Evolutionary conservation across 2,888 invertebrate species (phyloP), one percentile per base, ranked within the genome.

Genomic region (Rotaria sp.): DNA sequence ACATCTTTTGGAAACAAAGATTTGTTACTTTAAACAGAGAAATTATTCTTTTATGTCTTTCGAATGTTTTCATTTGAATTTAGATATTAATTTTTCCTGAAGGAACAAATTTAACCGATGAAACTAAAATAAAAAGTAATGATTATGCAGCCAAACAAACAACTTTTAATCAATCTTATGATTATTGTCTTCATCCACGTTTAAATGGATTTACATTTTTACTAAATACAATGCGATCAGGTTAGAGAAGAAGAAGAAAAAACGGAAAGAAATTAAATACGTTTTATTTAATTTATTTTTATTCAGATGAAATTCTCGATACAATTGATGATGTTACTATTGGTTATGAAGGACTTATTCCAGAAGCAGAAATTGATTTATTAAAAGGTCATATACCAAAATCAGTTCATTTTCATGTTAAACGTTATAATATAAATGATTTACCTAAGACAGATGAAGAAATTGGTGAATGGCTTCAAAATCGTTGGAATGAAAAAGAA

Each of bases 21-120:
- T 45, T 45, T 45, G 13, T 13, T 45, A 45, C 45, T 45, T 10
- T 15, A 15, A 50, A 15, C 48, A 50, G 18, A 50, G 48, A 50
- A 50, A 59, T 50, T 59, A 21, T 84, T 0, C 55, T 26, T 0
- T 18, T 35, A 24, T 84, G 48, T 45, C 35, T 45, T 30, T 41
- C 0, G 3, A 15, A 59, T n/a, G 38, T 21, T 38, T 41, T 41
- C 4, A 55, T 52, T 84, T 45, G 48, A n/a, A 41, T 89, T 59
- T 93, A 95, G 91, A 91, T 96, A 84, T 92, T 96, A 55, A 92
- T 96, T 88, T 94, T 94, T 89, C 96, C 96, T 0, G 96, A 96
- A 92, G 96, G 96, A 26, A 96, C 96, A 0, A 95, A 96, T 90
- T 92, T 95, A 87, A 94, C 94, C 55, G 92, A 92, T 41, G 92